These are phyloP conservation scores for Tetramorium alpestre DNA, from an alignment of 1,140 invertebrate genomes.

Conservation along the genomic window DNA sequence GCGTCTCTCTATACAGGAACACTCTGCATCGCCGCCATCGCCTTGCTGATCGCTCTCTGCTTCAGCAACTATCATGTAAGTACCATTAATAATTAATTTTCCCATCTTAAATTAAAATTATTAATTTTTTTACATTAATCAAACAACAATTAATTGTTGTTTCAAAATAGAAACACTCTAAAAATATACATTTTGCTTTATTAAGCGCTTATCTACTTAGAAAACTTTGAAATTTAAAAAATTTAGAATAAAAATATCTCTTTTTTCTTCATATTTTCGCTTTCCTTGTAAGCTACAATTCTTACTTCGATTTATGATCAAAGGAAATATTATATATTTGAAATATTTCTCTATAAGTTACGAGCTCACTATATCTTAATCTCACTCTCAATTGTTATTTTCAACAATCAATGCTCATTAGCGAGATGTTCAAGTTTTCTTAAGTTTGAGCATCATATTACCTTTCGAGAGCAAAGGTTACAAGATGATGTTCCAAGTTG, in stretches of 20 bases:
- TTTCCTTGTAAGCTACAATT: background rate
- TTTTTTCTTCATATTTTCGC: background rate
- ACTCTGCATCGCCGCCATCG: constrained; percentile 77
- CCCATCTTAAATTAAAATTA: background rate
- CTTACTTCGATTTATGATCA: background rate
- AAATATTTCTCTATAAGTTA: background rate
- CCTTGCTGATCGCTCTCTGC: constrained; percentile 78
- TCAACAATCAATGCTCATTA: constrained; percentile 17
- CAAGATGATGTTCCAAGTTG: constrained; percentile 20
- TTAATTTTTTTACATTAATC: background rate
- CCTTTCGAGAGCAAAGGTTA: background rate
- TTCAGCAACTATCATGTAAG: constrained; percentile 56
- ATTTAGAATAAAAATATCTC: background rate
- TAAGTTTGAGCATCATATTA: constrained; percentile 18
- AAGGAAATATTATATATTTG: background rate
- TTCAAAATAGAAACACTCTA: background rate
- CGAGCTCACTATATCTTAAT: background rate
- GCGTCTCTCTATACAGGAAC: constrained; percentile 82
- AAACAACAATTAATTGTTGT: background rate
- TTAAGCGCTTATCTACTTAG: background rate
- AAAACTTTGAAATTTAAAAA: background rate
- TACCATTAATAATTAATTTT: constrained; percentile 8
- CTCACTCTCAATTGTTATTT: background rate
- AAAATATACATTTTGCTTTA: background rate
- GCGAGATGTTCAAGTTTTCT: background rate